Evolutionary conservation across 2,113 vertebrate species (phyloP).

Genomic region (Calonectris borealis): DNA sequence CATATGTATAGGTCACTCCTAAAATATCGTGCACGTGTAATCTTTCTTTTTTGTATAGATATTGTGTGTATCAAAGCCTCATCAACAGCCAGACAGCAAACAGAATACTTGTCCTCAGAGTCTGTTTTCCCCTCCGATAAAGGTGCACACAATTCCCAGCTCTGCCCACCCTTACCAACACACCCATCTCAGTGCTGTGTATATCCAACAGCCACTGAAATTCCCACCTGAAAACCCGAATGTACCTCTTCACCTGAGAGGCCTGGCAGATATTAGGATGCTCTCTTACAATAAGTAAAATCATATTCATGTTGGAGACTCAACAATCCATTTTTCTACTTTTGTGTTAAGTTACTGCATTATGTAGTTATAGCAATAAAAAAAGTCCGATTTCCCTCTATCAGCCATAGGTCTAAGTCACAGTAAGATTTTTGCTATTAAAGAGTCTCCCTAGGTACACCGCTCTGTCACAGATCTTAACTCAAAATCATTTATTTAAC

Average conservation of each 20-base stretch:
- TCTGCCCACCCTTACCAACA: neutral
- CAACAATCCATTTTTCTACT: neutral
- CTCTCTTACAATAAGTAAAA: neutral
- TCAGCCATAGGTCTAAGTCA: conserved; percentile 13
- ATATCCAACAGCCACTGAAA: neutral
- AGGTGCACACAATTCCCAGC: neutral
- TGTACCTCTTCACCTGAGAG: neutral
- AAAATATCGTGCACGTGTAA: neutral
- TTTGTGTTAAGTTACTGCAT: neutral
- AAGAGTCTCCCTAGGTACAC: conserved; percentile 16
- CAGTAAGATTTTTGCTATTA: conserved; percentile 32
- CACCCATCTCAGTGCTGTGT: neutral
- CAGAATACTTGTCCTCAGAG: neutral
- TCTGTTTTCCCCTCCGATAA: neutral
- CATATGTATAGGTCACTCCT: neutral
- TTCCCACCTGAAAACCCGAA: neutral
- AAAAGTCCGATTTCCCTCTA: neutral
- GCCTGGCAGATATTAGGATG: neutral
- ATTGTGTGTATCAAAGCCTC: neutral
- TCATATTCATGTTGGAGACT: neutral
- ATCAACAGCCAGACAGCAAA: neutral
- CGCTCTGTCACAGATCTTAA: conserved; percentile 45
- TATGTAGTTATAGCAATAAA: neutral
- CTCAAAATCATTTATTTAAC: conserved; percentile 69
- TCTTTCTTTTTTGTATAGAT: neutral